phyloP scores from a whole-genome alignment of 1,140 invertebrate genomes.

The Drosophila ambigua region DNA sequence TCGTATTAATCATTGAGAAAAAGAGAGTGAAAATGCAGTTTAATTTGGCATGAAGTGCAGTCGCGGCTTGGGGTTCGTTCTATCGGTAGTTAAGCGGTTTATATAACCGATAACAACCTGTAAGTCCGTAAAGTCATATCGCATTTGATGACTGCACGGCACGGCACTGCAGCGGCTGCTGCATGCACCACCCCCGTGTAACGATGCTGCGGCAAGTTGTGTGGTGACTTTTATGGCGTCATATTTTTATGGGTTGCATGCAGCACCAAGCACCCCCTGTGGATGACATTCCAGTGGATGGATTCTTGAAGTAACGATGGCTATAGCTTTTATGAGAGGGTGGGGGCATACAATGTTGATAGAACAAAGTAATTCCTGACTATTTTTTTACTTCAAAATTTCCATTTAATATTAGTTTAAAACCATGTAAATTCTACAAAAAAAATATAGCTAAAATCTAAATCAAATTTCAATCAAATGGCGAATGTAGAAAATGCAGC shows the following conservation, averaged over 20 bases:
- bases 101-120: slow-evolving; percentile 51
- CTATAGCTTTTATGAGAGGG: too few relatives aligned
- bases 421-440: too few relatives aligned
- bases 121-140: slow-evolving; percentile 27
- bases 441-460: too few relatives aligned
- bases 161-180: background rate
- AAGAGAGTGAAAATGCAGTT: slow-evolving; percentile 34
- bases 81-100: slow-evolving; percentile 48
- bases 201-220: slow-evolving; percentile 25
- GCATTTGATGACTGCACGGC: slow-evolving; percentile 29
- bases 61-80: slow-evolving; percentile 18
- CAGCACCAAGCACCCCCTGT: too few relatives aligned
- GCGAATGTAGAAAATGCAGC: slow-evolving; percentile 9
- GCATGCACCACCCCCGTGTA: background rate
- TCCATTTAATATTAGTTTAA: too few relatives aligned
- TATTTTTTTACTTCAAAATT: too few relatives aligned
- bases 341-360: too few relatives aligned
- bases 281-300: too few relatives aligned
- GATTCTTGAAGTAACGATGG: too few relatives aligned
- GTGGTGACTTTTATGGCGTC: slow-evolving; percentile 31
- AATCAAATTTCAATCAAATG: slow-evolving; percentile 24
- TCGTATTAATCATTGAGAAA: slow-evolving; percentile 32
- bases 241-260: slow-evolving; percentile 38
- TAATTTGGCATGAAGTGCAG: slow-evolving; percentile 47
- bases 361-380: too few relatives aligned